A percentile compares a stretch with the other conserved stretches of the same genome.
Evolutionary conservation across 1,140 invertebrate genomes (phyloP).

Genomic region (Lasaia peninsularis): DNA sequence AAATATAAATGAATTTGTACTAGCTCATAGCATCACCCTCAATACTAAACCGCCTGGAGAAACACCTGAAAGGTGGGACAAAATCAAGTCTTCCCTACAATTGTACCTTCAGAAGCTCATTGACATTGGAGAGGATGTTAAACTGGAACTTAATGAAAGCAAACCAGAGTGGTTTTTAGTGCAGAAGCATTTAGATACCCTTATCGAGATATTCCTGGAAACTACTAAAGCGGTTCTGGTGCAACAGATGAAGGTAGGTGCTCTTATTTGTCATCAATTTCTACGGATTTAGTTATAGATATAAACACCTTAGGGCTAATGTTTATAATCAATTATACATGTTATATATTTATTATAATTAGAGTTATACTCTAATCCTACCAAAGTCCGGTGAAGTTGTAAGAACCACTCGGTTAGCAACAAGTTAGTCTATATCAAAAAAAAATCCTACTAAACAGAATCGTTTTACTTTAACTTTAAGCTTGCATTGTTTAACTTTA

Average conservation of each 20-base stretch:
- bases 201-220: conserved; percentile 71
- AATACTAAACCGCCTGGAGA: conserved; percentile 74
- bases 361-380: no score
- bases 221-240: conserved; percentile 73
- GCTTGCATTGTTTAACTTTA: no score
- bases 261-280: no score
- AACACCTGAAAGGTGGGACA: conserved; percentile 73
- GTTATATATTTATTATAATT: no score
- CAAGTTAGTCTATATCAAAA: no score
- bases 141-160: conserved; percentile 68
- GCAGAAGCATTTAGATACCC: conserved; percentile 58
- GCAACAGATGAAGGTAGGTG: conserved; percentile 71
- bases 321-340: no score
- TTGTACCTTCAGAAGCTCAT: conserved; percentile 69
- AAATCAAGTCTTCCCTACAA: conserved; percentile 71
- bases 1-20: conserved; percentile 74
- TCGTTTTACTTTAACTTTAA: no score
- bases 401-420: no score
- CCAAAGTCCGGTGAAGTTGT: no score
- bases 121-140: conserved; percentile 71
- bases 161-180: conserved; percentile 60
- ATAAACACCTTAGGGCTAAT: no score
- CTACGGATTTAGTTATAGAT: no score
- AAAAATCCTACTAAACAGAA: no score
- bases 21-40: conserved; percentile 74